phyloP scores from a whole-genome alignment of 2,113 vertebrate species.

The Pollachius pollachius region DNA sequence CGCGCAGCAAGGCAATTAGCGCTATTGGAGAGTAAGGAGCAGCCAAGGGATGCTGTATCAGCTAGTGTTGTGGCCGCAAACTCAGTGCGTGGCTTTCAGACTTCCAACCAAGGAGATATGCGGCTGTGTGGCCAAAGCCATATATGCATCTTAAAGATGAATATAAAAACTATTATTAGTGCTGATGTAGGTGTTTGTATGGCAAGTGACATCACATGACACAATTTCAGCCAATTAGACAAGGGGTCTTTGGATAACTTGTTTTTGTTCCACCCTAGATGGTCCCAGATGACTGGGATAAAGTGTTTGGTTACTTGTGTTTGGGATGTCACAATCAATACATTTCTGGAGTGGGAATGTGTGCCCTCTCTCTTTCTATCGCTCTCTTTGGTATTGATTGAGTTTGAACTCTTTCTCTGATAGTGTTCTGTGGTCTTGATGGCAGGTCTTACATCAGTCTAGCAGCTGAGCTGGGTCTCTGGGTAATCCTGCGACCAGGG shows the following conservation, averaged over 20 bases:
- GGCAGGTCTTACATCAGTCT: slow-evolving; percentile 82
- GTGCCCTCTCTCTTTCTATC: not conserved
- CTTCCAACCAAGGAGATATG: not conserved
- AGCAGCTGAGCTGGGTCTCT: slow-evolving; percentile 84
- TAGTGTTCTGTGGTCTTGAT: slow-evolving; percentile 20
- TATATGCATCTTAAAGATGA: too few relatives aligned
- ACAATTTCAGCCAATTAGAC: too few relatives aligned
- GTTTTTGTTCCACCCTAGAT: too few relatives aligned
- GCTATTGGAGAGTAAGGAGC: not conserved
- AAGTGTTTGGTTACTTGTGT: too few relatives aligned
- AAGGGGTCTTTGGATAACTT: too few relatives aligned
- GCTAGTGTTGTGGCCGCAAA: not conserved
- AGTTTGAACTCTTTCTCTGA: not conserved
- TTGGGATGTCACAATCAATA: too few relatives aligned
- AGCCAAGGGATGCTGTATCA: slow-evolving; percentile 1
- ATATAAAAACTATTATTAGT: too few relatives aligned
- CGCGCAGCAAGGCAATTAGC: slow-evolving; percentile 34
- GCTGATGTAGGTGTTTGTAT: too few relatives aligned
- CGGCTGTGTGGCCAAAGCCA: too few relatives aligned
- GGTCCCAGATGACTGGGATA: too few relatives aligned
- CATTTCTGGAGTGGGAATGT: not conserved
- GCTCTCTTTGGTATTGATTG: not conserved
- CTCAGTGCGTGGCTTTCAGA: not conserved
- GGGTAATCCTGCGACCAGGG: slow-evolving; percentile 91
- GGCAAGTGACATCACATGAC: too few relatives aligned